Conservation (phyloP, 2,797 vertebrate species). For the Dromococcyx pavoninus region DNA sequence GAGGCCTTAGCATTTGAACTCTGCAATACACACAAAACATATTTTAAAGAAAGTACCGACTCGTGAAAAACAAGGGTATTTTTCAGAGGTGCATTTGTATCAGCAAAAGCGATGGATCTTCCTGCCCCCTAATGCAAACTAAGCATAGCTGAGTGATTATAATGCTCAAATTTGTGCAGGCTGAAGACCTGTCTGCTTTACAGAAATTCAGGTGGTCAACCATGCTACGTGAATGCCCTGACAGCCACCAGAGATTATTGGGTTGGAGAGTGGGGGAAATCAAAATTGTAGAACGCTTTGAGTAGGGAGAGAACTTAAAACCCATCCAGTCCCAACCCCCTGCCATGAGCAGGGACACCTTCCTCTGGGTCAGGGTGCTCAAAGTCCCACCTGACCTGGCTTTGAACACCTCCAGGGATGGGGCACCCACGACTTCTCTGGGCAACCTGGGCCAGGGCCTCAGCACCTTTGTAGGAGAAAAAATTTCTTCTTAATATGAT, state of each 20-base stretch:
- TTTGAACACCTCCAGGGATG: no score
- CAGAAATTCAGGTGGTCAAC: not conserved
- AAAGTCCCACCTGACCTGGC: no score
- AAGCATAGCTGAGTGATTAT: not conserved
- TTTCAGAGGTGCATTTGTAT: not conserved
- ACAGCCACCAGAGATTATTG: not conserved
- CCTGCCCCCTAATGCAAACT: not conserved
- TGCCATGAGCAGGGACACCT: no score
- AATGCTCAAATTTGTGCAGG: not conserved
- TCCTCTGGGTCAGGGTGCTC: no score
- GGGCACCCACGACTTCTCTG: no score
- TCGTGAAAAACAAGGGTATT: not conserved
- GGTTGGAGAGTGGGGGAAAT: not conserved
- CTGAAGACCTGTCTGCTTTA: not conserved
- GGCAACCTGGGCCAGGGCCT: no score
- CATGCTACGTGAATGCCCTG: not conserved
- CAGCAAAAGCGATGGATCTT: not conserved
- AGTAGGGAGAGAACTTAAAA: no score
- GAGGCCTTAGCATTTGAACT: not conserved
- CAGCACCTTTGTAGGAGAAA: no score
- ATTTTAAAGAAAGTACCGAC: not conserved
- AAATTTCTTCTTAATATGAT: no score
- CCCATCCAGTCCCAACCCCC: no score
- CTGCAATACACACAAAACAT: not conserved
- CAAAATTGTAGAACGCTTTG: not conserved